Conservation (phyloP, 2,888 invertebrate species). For the Notodonta ziczac region DNA sequence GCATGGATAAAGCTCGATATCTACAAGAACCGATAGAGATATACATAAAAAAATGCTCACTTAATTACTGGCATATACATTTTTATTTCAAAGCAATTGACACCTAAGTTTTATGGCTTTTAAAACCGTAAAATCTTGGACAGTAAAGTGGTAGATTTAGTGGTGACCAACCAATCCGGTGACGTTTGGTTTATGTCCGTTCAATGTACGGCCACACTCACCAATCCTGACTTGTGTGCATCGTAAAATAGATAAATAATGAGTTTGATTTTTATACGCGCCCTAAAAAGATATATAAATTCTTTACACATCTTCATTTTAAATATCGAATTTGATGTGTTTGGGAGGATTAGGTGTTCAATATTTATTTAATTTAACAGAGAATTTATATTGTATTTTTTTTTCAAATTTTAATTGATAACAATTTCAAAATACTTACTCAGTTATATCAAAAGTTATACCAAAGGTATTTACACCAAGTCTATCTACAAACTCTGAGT, state of each 20-base stretch:
- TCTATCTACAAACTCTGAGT: no score
- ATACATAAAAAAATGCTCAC: conserved; percentile 29
- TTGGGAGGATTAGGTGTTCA: conserved; percentile 1
- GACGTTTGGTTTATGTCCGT: conserved; percentile 62
- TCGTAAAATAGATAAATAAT: conserved; percentile 77
- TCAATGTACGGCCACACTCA: conserved; percentile 60
- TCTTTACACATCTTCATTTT: conserved; percentile 7
- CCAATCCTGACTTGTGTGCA: conserved; percentile 66
- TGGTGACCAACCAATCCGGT: conserved; percentile 66
- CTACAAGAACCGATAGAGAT: conserved; percentile 4
- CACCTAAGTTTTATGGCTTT: conserved; percentile 72
- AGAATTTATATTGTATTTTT: no score
- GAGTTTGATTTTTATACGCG: conserved; percentile 42
- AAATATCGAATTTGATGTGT: neutral
- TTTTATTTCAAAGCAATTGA: conserved; percentile 64
- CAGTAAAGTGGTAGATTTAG: conserved; percentile 72
- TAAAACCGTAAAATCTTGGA: conserved; percentile 57
- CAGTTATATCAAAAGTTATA: no score
- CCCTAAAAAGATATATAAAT: conserved; percentile 30
- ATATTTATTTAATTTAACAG: no score
- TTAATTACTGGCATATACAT: conserved; percentile 45
- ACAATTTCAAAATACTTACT: no score
- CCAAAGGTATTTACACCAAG: no score
- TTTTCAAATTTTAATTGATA: no score
- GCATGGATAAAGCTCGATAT: neutral